Conservation (phyloP, 2,888 invertebrate species). For the Drosophila imparisetae region DNA sequence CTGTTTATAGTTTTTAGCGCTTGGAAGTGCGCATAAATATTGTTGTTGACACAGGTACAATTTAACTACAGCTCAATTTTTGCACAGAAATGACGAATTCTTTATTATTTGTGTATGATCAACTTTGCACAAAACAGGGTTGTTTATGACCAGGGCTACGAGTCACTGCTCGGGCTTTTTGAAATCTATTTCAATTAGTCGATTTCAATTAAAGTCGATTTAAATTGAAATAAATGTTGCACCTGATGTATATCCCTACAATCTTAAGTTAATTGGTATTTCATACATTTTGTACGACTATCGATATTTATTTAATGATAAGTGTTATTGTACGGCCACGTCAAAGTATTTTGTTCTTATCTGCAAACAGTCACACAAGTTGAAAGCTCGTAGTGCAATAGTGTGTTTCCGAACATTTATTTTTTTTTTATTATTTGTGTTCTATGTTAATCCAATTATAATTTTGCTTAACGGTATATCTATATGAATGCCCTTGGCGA, state of each 20-base stretch:
- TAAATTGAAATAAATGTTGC: not conserved
- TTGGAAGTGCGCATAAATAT: conserved; percentile 14
- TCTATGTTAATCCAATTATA: too few species aligned
- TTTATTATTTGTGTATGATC: conserved; percentile 27
- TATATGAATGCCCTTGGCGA: too few species aligned
- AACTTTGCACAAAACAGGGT: conserved; percentile 31
- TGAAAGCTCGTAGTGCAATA: too few species aligned
- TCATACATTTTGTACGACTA: not conserved
- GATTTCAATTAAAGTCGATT: not conserved
- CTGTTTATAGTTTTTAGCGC: not conserved
- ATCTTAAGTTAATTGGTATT: not conserved
- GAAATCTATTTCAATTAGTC: not conserved
- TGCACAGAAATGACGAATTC: conserved; percentile 34
- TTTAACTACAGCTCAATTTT: conserved; percentile 14
- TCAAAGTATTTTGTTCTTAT: not conserved
- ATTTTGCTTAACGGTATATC: not conserved
- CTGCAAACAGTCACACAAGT: conserved; percentile 1
- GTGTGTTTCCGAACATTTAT: not conserved
- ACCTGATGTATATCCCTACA: not conserved
- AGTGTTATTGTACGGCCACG: not conserved
- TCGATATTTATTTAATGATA: not conserved
- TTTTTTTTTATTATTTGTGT: not conserved
- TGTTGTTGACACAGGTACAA: conserved; percentile 2
- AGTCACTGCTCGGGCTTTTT: too few species aligned
- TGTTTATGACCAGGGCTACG: conserved; percentile 27